Base-by-base conservation (phyloP, 92 coral and sea anemone genomes). In the Blastomussa wellsi region DNA sequence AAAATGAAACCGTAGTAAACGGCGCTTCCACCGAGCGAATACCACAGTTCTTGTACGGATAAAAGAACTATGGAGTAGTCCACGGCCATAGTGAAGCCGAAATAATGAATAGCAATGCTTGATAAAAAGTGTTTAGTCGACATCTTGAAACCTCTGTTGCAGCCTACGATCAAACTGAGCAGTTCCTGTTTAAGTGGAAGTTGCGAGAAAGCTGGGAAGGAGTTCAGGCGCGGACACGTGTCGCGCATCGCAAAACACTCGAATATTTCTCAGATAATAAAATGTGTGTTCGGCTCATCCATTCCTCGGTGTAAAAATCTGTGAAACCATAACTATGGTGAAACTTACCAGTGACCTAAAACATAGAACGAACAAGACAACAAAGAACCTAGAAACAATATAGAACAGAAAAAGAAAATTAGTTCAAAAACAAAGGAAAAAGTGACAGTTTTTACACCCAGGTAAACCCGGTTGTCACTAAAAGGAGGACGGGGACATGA, bases 1-100 rank as follows among this genome's bases (percentile, higher is more conserved):
- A 93, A 97, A 80, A 93, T 94, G 62, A 93, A 91, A 49, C 99
- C 99, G 41, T 90, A 97, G 36, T 79, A 83, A 42, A 80, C 83
- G 4, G 87, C 79, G 51, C 87, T 86, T 8, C 99, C 99, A 48
- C 88, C 98, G 24, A 97, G 90, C 28, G 87, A 80, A 13, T 51
- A 48, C 99, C 99, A 97, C 48, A 94, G 81, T 68, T 94, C 95
- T 77, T 97, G 92, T 44, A 94, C 85, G 20, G 94, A 93, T 39
- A 93, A 87, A 16, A 95, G 91, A 2, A 91, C 93, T 47, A 95
- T 88, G 32, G 99, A 97, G 78, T 94, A 97, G 82, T 97, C 94
- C 78, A 97, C 68, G 6, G 98, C 95, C 97, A 97, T 84, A 42
- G 99, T 90, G 77, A 97, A 97, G 68, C 97, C 98, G 65, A 94